Base-by-base conservation (phyloP, 2,888 invertebrate species). In the Clivina fossor region DNA sequence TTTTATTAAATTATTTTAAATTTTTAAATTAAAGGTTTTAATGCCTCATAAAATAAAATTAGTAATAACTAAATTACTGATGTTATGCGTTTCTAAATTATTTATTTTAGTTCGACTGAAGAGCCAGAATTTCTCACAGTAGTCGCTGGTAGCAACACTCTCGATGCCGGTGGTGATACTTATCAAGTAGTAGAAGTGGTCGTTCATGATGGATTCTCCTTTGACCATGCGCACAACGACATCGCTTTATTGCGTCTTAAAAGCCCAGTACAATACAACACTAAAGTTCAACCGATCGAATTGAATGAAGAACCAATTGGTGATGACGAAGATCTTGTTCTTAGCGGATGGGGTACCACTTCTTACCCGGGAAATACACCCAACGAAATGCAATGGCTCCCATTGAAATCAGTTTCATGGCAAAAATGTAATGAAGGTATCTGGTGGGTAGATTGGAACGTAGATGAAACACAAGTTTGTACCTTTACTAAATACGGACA, bases 401-500 rank as follows among this genome's bases (percentile, higher is more conserved):
- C 76, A 58, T 63, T 79, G 48, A 73, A 69, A 0, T 71, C 78
- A 0, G 64, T 83, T 13, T 78, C 72, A 47, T 75, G 79, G 19
- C 73, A 75, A 13, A 66, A 70, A 4, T 83, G 83, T 62, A 74
- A 74, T 58, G 59, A 68, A 3, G 70, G 74, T 44, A 74, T 75
- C 64, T 65, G 50, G 11, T 47, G 37, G 30, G 60, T 64, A 7
- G 75, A 77, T 60, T 76, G 78, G 61, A 73, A 74, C 0, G 74
- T 82, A 1, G 76, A 71, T 60, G 71, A 72, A 3, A 68, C 72
- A 0, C 79, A 83, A 64, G 78, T 83, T 60, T 83, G 83, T 62
- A 80, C 83, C 0, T 68, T 81, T 16, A 81, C 81, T 24, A 77
- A 73, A 63, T 65, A 68, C 35, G 82, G 82, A 1, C 78, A 81